Evolutionary conservation across 2,113 vertebrate genomes (phyloP), one percentile per base, ranked within the genome.

Genomic region (Harpagus bidentatus): DNA sequence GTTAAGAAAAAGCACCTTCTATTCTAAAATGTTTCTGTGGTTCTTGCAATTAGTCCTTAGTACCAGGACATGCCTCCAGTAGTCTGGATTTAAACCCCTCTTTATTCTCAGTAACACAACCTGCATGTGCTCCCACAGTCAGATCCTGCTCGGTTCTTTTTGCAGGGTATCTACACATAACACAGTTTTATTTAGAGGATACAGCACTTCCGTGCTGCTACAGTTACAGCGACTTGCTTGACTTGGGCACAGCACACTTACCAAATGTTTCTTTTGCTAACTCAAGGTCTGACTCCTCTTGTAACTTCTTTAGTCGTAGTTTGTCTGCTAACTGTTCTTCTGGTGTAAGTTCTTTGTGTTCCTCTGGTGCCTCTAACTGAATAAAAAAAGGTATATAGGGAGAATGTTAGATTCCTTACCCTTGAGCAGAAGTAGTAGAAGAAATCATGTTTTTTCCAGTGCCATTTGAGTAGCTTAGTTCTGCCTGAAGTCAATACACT

Each of bases 181-280:
- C n/a, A 2, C 16, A 6, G 34, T 3, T 28, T 3, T 4, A 4
- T 18, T 38, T 2, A 5, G 16, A 10, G 36, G 62, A 18, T 15
- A 22, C 11, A 40, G 13, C 7, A 17, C 31, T 69, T 26, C 1
- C 11, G 62, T 5, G 20, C 11, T 10, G 66, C 21, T 10, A 5
- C 47, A 28, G n/a, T 7, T 13, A 2, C n/a, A 50, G 0, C 1
- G 4, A 19, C 58, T 4, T 2, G 7, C 25, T 11, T 4, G 5
- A 1, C 25, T 4, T 1, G 2, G 42, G 31, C 38, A 2, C 34
- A 3, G 52, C 72, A 29, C 47, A 70, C 98, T 98, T 96, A 99
- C 99, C 99, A 86, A 99, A 99, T 21, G 99, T 99, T 97, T 99
- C 99, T 96, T 99, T 99, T 73, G 99, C 99, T 94, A 99, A 87